These are phyloP conservation scores for Psix sp. DNA, from an alignment of 1,140 invertebrate species.

Conservation along the genomic window DNA sequence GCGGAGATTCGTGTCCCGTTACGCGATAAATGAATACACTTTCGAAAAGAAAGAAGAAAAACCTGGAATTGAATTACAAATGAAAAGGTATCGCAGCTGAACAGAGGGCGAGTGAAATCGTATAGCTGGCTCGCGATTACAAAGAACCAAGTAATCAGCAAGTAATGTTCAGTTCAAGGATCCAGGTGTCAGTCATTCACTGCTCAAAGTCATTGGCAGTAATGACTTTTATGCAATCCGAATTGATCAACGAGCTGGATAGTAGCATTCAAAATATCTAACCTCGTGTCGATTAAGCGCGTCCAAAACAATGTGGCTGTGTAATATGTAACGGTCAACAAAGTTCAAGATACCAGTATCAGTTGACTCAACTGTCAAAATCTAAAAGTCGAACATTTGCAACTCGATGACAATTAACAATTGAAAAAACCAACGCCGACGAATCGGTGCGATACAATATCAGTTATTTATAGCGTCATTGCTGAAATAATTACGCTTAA, in stretches of 20 bases:
- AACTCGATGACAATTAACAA: too few relatives aligned
- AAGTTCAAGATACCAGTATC: too few relatives aligned
- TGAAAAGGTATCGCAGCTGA: background rate
- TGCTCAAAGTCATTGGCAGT: conserved; percentile 57
- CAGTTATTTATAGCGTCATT: conserved; percentile 27
- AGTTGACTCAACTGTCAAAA: too few relatives aligned
- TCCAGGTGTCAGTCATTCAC: conserved; percentile 40
- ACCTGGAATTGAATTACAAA: too few relatives aligned
- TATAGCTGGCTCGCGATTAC: conserved; percentile 30
- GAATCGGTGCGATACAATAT: too few relatives aligned
- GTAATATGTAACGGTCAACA: too few relatives aligned
- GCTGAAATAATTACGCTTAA: conserved; percentile 33
- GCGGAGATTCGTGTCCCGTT: too few relatives aligned
- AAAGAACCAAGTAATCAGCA: conserved; percentile 38
- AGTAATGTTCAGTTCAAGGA: conserved; percentile 49
- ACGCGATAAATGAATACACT: too few relatives aligned
- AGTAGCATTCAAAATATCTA: conserved; percentile 55
- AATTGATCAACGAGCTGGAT: conserved; percentile 35
- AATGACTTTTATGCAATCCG: conserved; percentile 56
- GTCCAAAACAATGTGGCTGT: too few relatives aligned
- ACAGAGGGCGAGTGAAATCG: background rate
- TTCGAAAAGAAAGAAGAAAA: too few relatives aligned
- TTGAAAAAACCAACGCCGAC: too few relatives aligned
- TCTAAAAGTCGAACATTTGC: too few relatives aligned
- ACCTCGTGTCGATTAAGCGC: conserved; percentile 54